Evolutionary conservation across 2,888 invertebrate genomes (phyloP), one percentile per base, ranked within the genome.

Genomic region (Vesta saturnalis): DNA sequence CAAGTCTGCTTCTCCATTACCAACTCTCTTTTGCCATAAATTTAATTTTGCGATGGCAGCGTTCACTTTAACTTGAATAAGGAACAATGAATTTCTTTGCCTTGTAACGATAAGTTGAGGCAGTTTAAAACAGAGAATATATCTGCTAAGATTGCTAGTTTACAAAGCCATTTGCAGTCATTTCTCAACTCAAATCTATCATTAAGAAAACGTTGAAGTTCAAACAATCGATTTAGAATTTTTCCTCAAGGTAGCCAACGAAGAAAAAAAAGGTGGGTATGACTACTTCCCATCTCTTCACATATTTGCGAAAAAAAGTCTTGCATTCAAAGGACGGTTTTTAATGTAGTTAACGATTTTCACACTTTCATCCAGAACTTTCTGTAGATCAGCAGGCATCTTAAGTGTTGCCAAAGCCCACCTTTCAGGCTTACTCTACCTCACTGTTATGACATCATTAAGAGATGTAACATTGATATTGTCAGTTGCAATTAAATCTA

Each of bases 281-380:
- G 18, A 22, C 47, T 4, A 30, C 10, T 30, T 30, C 10, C 46
- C 21, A 60, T 47, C 47, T 60, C 21, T 60, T 47, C 60, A 47
- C 46, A 60, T 43, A 60, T 60, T 60, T 60, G 60, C 18, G n/a
- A 60, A 60, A 60, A 18, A 60, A n/a, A n/a, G 47, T 46, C 60
- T n/a, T 61, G 23, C 23, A 61, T 61, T 61, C 35, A 52, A 61
- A 61, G 52, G 52, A 52, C 61, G 52, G 61, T 16, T 23, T 61
- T 61, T 61, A 61, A 61, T 52, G 52, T 18, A 52, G 54, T 52
- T 61, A 30, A 30, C 30, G 54, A 61, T 52, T 23, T 61, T 52
- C 19, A 61, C 61, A 52, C 61, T 52, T 52, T 61, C 30, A 30
- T 30, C 30, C 30, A 30, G 30, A 30, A 30, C 30, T 30, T 30